Base-by-base conservation (phyloP, 2,797 vertebrate genomes). In the Myotis findleyi region DNA sequence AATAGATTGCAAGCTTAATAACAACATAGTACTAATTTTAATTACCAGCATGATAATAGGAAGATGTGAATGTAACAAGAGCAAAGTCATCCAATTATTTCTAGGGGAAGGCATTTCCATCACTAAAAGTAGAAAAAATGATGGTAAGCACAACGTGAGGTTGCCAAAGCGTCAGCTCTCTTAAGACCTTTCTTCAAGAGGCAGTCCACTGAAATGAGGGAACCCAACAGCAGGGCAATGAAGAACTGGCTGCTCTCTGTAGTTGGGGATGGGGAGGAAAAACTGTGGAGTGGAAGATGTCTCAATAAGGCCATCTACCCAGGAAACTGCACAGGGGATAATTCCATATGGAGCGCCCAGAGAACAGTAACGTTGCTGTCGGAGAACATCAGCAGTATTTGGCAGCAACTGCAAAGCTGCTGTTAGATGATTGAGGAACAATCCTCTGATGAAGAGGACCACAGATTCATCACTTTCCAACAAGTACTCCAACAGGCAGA, bases 61-160 rank as follows among this genome's bases (percentile, higher is more conserved):
- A 92, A 59, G 38, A 83, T 21, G 16, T 69, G 36, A 92, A 68
- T 84, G 14, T 64, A 91, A 86, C 14, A 92, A 51, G 75, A 94
- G 71, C 11, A 20, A 91, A 84, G 23, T 81, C n/a, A 79, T 84
- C 16, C 69, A 90, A 62, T 93, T 68, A 77, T 85, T 92, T 88
- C 64, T 91, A 66, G 30, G 79, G 7, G 27, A 57, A 75, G 27
- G 33, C 41, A 86, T 41, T 92, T 86, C 30, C 6, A 91, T 80
- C 44, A 91, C 49, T 71, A 27, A 69, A 21, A 83, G 17, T 53
- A 64, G 20, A 13, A 76, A 94, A 95, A 75, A 44, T 36, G 2
- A 3, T 44, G 23, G 41, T 69, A 47, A n/a, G 33, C 16, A 69
- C 10, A 12, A 30, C 5, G 0, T 18, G 80, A n/a, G n/a, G 6